Percentiles rank a stretch among this genome's conserved stretches.
Conservation (phyloP, 1,140 invertebrate genomes). For the Centruroides vittatus region DNA sequence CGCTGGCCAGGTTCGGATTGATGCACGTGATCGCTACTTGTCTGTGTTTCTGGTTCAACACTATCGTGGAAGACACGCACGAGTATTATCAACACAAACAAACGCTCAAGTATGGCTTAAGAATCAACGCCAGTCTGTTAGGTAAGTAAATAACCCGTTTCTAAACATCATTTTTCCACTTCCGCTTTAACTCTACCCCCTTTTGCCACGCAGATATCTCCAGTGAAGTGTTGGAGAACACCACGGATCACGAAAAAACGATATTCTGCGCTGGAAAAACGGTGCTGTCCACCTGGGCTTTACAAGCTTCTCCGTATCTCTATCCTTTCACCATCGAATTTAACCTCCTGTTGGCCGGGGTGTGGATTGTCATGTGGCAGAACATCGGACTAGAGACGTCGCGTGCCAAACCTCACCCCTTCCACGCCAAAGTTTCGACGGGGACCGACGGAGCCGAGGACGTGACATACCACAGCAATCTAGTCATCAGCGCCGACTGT, state of each 20-base stretch:
- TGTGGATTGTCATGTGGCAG: slow-evolving; percentile 53
- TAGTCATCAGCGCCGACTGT: slow-evolving; percentile 52
- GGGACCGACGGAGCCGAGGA: slow-evolving; percentile 25
- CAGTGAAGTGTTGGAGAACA: too few relatives aligned
- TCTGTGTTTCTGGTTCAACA: slow-evolving; percentile 54
- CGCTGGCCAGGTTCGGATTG: slow-evolving; percentile 45
- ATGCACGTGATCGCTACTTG: slow-evolving; percentile 58
- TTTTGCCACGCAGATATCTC: not conserved
- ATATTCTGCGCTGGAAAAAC: slow-evolving; percentile 3
- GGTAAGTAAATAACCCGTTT: too few relatives aligned
- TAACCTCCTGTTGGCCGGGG: slow-evolving; percentile 50
- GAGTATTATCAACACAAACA: slow-evolving; percentile 24
- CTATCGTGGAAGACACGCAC: slow-evolving; percentile 51
- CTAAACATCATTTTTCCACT: not conserved
- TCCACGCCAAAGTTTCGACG: slow-evolving; percentile 2
- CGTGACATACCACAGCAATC: slow-evolving; percentile 31
- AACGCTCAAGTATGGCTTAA: too few relatives aligned
- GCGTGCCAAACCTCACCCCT: slow-evolving; percentile 7
- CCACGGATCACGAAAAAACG: too few relatives aligned
- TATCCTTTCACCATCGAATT: slow-evolving; percentile 59
- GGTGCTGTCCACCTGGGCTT: slow-evolving; percentile 3
- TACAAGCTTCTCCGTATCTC: slow-evolving; percentile 37
- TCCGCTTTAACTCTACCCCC: not conserved
- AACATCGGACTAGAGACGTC: slow-evolving; percentile 41
- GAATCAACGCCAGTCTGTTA: too few relatives aligned